Base-by-base conservation (phyloP, 2,888 invertebrate species). In the Gordius sp. region DNA sequence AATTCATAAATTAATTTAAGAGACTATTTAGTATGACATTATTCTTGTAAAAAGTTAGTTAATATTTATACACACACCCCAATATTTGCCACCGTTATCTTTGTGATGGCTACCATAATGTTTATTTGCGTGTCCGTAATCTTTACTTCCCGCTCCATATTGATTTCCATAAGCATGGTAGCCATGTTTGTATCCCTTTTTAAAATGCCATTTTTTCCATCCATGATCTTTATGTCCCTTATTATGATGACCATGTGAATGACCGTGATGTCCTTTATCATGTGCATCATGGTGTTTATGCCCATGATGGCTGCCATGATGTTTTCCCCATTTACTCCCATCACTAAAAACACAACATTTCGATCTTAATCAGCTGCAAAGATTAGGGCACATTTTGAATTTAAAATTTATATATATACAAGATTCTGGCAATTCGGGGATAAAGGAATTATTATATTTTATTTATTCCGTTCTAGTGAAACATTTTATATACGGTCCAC, bases 101-200 rank as follows among this genome's bases (percentile, higher is more conserved):
- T 47, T 47, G 47, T 47, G 47, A 20, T 47, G 47, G 8, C 47
- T 23, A 20, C 47, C 47, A 20, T 47, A 47, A 23, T 47, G 47
- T 20, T 47, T 47, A 4, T 47, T 47, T 13, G 47, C 47, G 20
- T 47, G 47, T 4, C 47, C 47, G 20, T 47, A 47, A 4, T 47
- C 23, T 20, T 47, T 47, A 23, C 20, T 47, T 20, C 47, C 47
- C 4, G 8, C n/a, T 23, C 47, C 47, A 20, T n/a, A 47, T 47
- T 47, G 47, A 20, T 8, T n/a, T 20, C 47, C 47, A 23, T 47
- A 47, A 23, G 47, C 47, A 20, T 47, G 47, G 20, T 47, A 47
- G 4, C 47, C 47, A 20, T 47, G 47, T 20, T 47, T 47, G 20
- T 47, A 47, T n/a, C 47, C 47, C 20, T 47, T 47, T 20, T 47